Evolutionary conservation across 1,140 invertebrate genomes (phyloP), one percentile per base, ranked within the genome.

Genomic region (Heterodera carotae): DNA sequence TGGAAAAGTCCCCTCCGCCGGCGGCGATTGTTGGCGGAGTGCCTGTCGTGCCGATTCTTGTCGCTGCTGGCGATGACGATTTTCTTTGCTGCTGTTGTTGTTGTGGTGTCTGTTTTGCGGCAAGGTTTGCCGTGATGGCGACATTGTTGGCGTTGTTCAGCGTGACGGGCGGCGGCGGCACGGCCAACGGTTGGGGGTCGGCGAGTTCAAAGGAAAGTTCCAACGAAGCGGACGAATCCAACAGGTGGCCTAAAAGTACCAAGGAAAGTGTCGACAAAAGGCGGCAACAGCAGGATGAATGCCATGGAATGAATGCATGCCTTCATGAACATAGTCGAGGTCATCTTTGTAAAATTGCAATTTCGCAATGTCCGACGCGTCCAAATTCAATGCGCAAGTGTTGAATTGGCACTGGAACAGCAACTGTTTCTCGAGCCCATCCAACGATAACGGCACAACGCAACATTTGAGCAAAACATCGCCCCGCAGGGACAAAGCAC

Each of bases 401-500:
- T 96, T 94, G 89, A 95, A 95, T 91, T 96, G 92, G 84, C 92
- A 92, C 68, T 92, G 91, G 89, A 94, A 94, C 71, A 94, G 91
- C 10, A 91, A 89, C 82, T 92, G 91, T 66, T 68, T 75, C 1
- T 66, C 76, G 18, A 71, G 25, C 4, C 34, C 39, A 7, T 75
- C 75, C 80, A 48, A 78, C 81, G 79, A 73, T n/a, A n/a, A n/a
- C 15, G 87, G 86, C 81, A 92, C 91, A 84, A 94, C 92, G 89
- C 94, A 95, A 86, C 93, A 94, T 88, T 94, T 94, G 81, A 96
- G 91, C 22, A 95, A 90, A 79, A 96, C 93, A 89, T 95, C 94
- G 1, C 94, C 94, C 31, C 93, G 90, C 6, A 96, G 90, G 60
- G 93, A 92, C 48, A 60, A n/a, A 60, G 95, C 91, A 31, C 91